These are phyloP conservation scores for Ophion obscuratus DNA, from an alignment of 2,888 invertebrate genomes.

Conservation along the genomic window DNA sequence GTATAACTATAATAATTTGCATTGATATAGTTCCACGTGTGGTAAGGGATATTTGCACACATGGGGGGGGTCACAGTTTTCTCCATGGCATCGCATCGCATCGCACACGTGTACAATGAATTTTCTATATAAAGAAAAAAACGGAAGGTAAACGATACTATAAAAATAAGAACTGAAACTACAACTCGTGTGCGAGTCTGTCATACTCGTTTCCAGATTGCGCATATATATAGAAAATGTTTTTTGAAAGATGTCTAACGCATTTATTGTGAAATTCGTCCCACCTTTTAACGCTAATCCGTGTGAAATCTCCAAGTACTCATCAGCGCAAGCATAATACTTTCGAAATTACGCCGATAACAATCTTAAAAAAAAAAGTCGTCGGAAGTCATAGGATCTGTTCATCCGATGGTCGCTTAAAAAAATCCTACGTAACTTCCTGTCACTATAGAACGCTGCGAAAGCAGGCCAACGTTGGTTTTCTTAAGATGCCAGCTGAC, in stretches of 20 bases:
- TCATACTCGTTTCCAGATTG: constrained; percentile 45
- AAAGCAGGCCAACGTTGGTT: not conserved
- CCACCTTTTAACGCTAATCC: not conserved
- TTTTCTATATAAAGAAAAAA: not conserved
- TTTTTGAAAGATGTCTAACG: constrained; percentile 2
- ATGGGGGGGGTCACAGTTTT: constrained; percentile 72
- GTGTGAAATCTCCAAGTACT: constrained; percentile 28
- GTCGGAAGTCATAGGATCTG: not conserved
- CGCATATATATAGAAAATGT: constrained; percentile 3
- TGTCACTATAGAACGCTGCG: constrained; percentile 14
- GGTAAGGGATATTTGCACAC: constrained; percentile 25
- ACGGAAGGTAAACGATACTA: constrained; percentile 2
- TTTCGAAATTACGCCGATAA: constrained; percentile 27
- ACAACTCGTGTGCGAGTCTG: constrained; percentile 19
- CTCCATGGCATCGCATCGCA: constrained; percentile 76
- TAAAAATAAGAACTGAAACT: constrained; percentile 27
- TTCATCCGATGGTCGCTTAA: not conserved
- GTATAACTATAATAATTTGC: constrained; percentile 79
- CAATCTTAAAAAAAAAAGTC: not conserved
- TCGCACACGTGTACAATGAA: constrained; percentile 64
- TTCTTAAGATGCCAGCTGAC: constrained; percentile 4
- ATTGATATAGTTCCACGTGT: constrained; percentile 80
- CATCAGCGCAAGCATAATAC: constrained; percentile 26
- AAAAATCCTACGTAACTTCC: constrained; percentile 7
- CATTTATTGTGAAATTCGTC: not conserved